Conservation (phyloP, 1,140 invertebrate genomes). For the Zophobas morio region DNA sequence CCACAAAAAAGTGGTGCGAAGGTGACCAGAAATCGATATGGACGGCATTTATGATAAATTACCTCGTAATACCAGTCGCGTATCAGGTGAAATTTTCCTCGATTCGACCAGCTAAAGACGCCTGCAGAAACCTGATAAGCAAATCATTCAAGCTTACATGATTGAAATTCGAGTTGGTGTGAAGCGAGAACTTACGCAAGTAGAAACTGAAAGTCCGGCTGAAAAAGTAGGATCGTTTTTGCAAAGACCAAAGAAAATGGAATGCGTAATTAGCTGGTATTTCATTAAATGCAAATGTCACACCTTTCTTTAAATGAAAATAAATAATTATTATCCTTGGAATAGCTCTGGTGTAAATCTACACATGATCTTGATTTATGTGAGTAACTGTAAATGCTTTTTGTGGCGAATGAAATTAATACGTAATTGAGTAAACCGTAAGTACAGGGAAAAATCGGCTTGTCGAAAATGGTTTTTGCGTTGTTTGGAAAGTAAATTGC, state of each 20-base stretch:
- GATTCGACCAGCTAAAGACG: conserved; percentile 1
- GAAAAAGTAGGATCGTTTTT: not conserved
- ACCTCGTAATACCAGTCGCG: no score
- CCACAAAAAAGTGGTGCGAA: no score
- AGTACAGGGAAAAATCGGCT: not conserved
- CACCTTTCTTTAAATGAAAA: conserved; percentile 31
- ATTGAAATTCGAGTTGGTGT: conserved; percentile 37
- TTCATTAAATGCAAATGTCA: conserved; percentile 31
- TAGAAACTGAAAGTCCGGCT: no score
- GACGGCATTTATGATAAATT: no score
- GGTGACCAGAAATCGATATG: no score
- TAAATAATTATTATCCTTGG: conserved; percentile 31
- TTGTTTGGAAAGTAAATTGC: conserved; percentile 1
- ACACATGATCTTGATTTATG: conserved; percentile 33
- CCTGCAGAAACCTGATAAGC: conserved; percentile 17
- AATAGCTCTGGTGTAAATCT: not conserved
- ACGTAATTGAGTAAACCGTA: no score
- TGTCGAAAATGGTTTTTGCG: not conserved
- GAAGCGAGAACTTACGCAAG: conserved; percentile 2
- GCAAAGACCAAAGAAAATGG: conserved; percentile 7
- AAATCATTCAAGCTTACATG: conserved; percentile 23
- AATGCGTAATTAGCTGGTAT: conserved; percentile 11
- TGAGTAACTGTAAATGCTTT: conserved; percentile 10
- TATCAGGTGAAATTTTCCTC: conserved; percentile 16
- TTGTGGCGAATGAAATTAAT: not conserved